Base-by-base conservation (phyloP, 2,888 invertebrate genomes). In the Drosophila vallismaia region DNA sequence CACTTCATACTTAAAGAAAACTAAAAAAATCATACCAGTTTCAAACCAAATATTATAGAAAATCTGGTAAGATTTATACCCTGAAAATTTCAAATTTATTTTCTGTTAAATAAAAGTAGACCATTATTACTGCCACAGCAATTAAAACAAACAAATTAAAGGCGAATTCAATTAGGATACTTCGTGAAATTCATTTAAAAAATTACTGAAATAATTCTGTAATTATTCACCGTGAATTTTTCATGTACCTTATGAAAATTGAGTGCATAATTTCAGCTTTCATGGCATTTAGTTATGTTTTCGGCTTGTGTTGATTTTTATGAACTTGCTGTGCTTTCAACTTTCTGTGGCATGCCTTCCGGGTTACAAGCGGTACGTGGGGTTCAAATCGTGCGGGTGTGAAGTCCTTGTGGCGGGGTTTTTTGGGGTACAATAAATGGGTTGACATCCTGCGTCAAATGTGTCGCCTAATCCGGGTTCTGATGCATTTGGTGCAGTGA, bases 301-400 rank as follows among this genome's bases (percentile, higher is more conserved):
- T 28, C 24, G 44, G 63, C 40, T 36, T 45, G 53, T 40, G 57
- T 54, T 68, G 57, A 74, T 69, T 68, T 74, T 74, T 74, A 74
- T 74, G 74, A 70, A 71, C 74, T 74, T 63, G 31, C 46, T 50
- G 56, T 44, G 72, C 64, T 72, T 71, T 74, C 74, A 72, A 72
- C 67, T 72, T 72, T 66, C 67, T 67, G 71, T 74, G 66, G 53
- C 58, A 58, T 28, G 57, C 50, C 53, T 64, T 58, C 58, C 57
- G 53, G 72, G 51, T 72, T 73, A 73, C 74, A 66, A 29, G 59
- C 49, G 45, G 54, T 70, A 66, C 72, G 72, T 72, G 72, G 58
- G 55, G 62, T 56, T 52, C 49, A 42, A 31, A 19, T 19, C 50
- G 54, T 54, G 48, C 28, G 56, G 9, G 24, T 33, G 52, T 38